Evolutionary conservation across 2,888 invertebrate genomes (phyloP), one percentile per base, ranked within the genome.

Genomic region (Eurytoma adleriae): DNA sequence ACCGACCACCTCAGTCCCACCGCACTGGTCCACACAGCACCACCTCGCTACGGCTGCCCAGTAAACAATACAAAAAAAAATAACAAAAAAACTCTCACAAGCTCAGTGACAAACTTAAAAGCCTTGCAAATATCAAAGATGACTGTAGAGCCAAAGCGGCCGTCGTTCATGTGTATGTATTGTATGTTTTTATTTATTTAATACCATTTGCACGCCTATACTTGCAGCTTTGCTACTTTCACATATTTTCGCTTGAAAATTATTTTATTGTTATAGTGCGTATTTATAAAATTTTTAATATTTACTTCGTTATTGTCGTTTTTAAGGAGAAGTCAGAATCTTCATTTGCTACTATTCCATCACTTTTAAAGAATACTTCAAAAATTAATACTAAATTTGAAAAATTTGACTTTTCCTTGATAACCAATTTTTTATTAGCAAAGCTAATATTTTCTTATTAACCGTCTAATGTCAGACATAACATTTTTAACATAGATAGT

Each of bases 1-100:
- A 88, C 89, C 91, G 90, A 91, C 91, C 86, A 90, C 90, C 89
- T 89, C 90, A 87, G 89, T 90, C 87, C 90, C 89, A 88, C 89
- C 91, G 89, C 91, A 89, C 93, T 93, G 92, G 92, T 92, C 91
- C 92, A 93, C 90, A 89, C 91, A 93, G 93, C 91, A 93, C 93
- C 88, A 90, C 87, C 90, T 90, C 87, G 91, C 93, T 92, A 92
- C 93, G 92, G 88, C 93, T 92, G 90, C 93, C 92, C 91, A 93
- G 92, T 92, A 93, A 92, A 80, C n/a, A 62, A 76, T 1, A 27
- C 67, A 72, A 68, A 50, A 52, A 30, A 78, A 71, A 72, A 70
- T 76, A 57, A 20, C 54, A 64, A 68, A 30, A 27, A 57, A 54
- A 59, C 24, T 50, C 68, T 70, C 56, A 57, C 57, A 52, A 67